Evolutionary conservation across 2,797 vertebrate genomes (phyloP).

Genomic region (Chromobotia macracanthus): DNA sequence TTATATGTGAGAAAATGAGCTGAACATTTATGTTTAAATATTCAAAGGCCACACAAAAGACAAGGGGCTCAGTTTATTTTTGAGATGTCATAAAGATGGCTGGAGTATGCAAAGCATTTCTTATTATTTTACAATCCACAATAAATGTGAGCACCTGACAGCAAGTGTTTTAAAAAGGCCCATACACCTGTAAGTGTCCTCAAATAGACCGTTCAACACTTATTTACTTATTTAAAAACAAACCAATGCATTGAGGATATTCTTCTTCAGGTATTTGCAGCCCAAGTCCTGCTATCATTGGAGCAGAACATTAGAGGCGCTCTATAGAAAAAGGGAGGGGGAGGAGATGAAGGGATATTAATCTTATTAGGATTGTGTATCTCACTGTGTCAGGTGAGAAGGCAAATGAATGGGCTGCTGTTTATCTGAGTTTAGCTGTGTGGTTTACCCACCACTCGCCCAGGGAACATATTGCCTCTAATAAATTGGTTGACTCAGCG

Average conservation of each 20-base stretch:
- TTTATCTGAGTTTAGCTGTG: slow-evolving; percentile 96
- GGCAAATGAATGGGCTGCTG: slow-evolving; percentile 92
- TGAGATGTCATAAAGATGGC: slow-evolving; percentile 61
- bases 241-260: slow-evolving; percentile 6
- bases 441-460: slow-evolving; percentile 87
- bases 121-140: slow-evolving; percentile 16
- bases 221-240: background rate
- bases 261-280: slow-evolving; percentile 52
- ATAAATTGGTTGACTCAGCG: slow-evolving; percentile 94
- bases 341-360: slow-evolving; percentile 81
- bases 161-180: background rate
- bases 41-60: slow-evolving; percentile 24
- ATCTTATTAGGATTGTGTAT: slow-evolving; percentile 97
- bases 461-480: slow-evolving; percentile 82
- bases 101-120: slow-evolving; percentile 28
- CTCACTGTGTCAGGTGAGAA: slow-evolving; percentile 92
- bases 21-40: slow-evolving; percentile 42
- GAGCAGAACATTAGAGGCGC: slow-evolving; percentile 69
- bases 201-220: background rate
- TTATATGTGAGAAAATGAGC: slow-evolving; percentile 55
- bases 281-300: slow-evolving; percentile 61
- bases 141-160: background rate
- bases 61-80: slow-evolving; percentile 62
- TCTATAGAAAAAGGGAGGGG: slow-evolving; percentile 70
- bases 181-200: background rate